Evolutionary conservation across 2,888 invertebrate species (phyloP), one percentile per base, ranked within the genome.

Genomic region (Erebia aethiops): DNA sequence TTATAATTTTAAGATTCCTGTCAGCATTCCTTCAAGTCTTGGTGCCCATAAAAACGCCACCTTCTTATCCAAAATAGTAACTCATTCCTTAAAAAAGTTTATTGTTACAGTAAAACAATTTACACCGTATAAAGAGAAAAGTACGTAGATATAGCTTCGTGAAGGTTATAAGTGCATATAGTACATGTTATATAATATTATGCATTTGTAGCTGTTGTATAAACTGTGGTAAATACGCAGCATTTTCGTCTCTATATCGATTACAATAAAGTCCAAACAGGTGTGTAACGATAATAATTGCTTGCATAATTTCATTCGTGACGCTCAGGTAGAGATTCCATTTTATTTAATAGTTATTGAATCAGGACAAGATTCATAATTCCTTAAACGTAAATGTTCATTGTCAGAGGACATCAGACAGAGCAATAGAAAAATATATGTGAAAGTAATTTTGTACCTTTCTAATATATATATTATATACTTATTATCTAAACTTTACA

Each of bases 301-400:
- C 57, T 21, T 67, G 46, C 66, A 57, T 56, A 56, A 67, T 54
- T 65, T 57, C 43, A 67, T 58, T 67, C 26, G 49, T 46, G 46
- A 46, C 66, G 56, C 66, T 67, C 57, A 21, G 3, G 51, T 56
- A 65, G 41, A 10, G 63, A 26, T 16, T 51, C 49, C 63, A 46
- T 51, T 35, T 35, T 35, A 43, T 43, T 41, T 26, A 35, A 10
- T n/a, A 8, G 18, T 0, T n/a, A n/a, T 35, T 63, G 35, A 63
- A 51, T 63, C n/a, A 21, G 63, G 63, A 63, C 11, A 63, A 26
- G 11, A n/a, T n/a, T 60, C 11, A 43, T n/a, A n/a, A n/a, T n/a
- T n/a, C n/a, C n/a, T n/a, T n/a, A n/a, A n/a, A n/a, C n/a, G n/a
- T n/a, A n/a, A n/a, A n/a, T 35, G 35, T 35, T 35, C 7, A 35